These are phyloP conservation scores for Amyelois transitella DNA, from an alignment of 1,140 invertebrate species.

Conservation along the genomic window DNA sequence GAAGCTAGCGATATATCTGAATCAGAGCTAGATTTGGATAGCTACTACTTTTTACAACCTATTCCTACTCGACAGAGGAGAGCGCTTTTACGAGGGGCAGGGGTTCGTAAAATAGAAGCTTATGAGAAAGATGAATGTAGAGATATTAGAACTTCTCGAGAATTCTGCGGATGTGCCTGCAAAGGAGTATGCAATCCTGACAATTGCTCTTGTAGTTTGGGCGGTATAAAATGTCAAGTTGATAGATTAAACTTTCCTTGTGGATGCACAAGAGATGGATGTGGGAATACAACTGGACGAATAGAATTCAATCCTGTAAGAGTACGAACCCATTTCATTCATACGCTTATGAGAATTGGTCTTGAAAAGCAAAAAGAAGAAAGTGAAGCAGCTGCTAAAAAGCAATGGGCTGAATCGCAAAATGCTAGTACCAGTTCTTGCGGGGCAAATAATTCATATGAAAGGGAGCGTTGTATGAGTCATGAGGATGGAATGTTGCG, in stretches of 20 bases:
- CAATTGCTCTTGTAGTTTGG: conserved; percentile 93
- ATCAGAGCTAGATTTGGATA: conserved; percentile 90
- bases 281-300: conserved; percentile 92
- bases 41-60: conserved; percentile 95
- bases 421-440: conserved; percentile 38
- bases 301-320: conserved; percentile 97
- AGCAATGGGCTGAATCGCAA: conserved; percentile 49
- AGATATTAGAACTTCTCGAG: conserved; percentile 92
- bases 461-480: conserved; percentile 41
- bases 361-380: conserved; percentile 81
- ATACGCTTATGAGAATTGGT: conserved; percentile 95
- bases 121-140: conserved; percentile 96
- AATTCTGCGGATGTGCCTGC: conserved; percentile 96
- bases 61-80: conserved; percentile 93
- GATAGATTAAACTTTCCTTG: conserved; percentile 97
- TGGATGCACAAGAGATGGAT: conserved; percentile 95
- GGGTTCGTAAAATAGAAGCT: conserved; percentile 94
- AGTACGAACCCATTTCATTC: conserved; percentile 97
- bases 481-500: conserved; percentile 63
- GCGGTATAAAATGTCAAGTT: conserved; percentile 97
- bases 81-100: conserved; percentile 89
- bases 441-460: conserved; percentile 33
- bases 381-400: conserved; percentile 55
- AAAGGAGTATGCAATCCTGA: conserved; percentile 96
- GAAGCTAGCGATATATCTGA: conserved; percentile 89